Evolutionary conservation across 2,888 invertebrate genomes (phyloP).

Genomic region (Agriopis aurantiaria): DNA sequence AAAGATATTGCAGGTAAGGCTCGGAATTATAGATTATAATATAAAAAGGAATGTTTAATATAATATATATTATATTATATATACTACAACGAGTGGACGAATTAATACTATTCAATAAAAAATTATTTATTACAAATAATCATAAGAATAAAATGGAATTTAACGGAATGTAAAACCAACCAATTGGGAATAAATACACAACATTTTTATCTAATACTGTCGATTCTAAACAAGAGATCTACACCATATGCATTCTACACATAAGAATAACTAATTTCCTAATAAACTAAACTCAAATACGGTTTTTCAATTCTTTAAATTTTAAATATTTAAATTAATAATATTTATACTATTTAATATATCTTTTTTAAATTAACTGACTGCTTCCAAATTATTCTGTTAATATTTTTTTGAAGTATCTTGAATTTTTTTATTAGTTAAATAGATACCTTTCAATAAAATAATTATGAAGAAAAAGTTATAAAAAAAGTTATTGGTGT

Average conservation of each 20-base stretch:
- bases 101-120: slow-evolving; percentile 2
- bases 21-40: not conserved
- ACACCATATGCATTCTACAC: slow-evolving; percentile 1
- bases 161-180: slow-evolving; percentile 23
- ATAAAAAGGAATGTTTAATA: slow-evolving; percentile 21
- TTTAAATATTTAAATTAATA: too few relatives aligned
- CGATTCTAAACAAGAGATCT: slow-evolving; percentile 30
- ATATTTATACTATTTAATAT: too few relatives aligned
- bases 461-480: too few relatives aligned
- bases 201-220: slow-evolving; percentile 31
- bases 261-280: not conserved
- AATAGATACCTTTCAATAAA: too few relatives aligned
- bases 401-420: too few relatives aligned
- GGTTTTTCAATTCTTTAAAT: too few relatives aligned
- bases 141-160: slow-evolving; percentile 8
- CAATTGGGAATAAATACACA: slow-evolving; percentile 13
- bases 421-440: too few relatives aligned
- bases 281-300: not conserved
- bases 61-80: too few relatives aligned
- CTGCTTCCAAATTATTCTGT: too few relatives aligned
- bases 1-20: not conserved
- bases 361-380: not conserved
- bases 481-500: too few relatives aligned
- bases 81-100: not conserved
- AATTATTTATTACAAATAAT: not conserved